Conservation (phyloP, 2,888 invertebrate genomes). For the Octonoba sinensis region DNA sequence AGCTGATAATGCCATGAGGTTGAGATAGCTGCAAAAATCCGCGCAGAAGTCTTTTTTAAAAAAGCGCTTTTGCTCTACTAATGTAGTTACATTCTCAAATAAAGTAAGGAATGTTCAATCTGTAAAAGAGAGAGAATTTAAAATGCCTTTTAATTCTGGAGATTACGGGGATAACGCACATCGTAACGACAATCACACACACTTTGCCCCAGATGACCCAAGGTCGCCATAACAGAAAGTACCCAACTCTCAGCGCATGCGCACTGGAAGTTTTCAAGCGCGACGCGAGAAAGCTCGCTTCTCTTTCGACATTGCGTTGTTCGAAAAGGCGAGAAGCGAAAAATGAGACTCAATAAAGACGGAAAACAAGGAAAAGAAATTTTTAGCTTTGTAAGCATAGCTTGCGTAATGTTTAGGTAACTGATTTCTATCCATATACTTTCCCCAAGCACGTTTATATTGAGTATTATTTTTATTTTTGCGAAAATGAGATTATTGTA, state of each 20-base stretch:
- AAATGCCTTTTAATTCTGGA: constrained; percentile 18
- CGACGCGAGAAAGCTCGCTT: too few relatives aligned
- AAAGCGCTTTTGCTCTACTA: too few relatives aligned
- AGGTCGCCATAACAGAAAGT: constrained; percentile 37
- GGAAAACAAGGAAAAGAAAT: too few relatives aligned
- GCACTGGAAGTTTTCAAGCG: neutral
- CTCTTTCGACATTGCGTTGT: too few relatives aligned
- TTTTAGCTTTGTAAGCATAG: too few relatives aligned
- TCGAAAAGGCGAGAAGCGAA: too few relatives aligned
- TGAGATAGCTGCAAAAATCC: neutral
- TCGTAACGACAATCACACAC: constrained; percentile 26
- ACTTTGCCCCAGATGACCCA: constrained; percentile 45
- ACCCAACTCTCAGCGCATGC: constrained; percentile 1
- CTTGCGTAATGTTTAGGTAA: too few relatives aligned
- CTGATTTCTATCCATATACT: too few relatives aligned
- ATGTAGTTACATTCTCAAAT: neutral
- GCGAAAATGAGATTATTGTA: too few relatives aligned
- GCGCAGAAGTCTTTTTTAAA: neutral
- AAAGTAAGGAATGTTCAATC: constrained; percentile 20
- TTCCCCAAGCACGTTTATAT: too few relatives aligned
- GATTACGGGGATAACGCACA: constrained; percentile 32
- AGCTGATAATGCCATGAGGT: constrained; percentile 54
- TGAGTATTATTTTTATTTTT: too few relatives aligned
- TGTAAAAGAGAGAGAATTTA: constrained; percentile 20
- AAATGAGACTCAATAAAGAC: too few relatives aligned